Evolutionary conservation across 2,888 invertebrate species (phyloP).

Genomic region (Enoplolaimus lenunculus): DNA sequence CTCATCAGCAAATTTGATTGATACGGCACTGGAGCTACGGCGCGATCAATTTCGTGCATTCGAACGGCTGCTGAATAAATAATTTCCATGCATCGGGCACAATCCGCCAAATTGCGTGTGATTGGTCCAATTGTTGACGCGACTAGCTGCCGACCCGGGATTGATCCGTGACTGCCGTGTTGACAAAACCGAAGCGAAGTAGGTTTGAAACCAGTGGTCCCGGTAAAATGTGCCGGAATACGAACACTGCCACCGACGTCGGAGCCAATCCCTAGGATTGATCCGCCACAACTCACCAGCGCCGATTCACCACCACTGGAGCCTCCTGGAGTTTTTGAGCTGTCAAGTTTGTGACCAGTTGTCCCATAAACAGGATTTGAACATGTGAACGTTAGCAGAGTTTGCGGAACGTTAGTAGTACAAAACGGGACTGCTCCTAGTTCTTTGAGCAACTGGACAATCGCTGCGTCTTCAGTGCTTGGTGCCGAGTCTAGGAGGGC

Average conservation of each 20-base stretch:
- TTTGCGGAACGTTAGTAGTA: constrained; percentile 41
- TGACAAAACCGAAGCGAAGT: constrained; percentile 19
- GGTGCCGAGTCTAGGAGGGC: constrained; percentile 23
- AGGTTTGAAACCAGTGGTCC: constrained; percentile 33
- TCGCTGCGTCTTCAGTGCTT: constrained; percentile 26
- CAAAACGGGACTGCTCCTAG: constrained; percentile 44
- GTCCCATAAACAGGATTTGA: constrained; percentile 38
- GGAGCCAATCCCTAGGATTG: constrained; percentile 41
- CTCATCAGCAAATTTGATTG: too few species aligned
- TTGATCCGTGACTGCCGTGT: not conserved
- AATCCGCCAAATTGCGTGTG: constrained; percentile 32
- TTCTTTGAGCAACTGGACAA: constrained; percentile 26
- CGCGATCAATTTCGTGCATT: not conserved
- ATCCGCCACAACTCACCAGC: constrained; percentile 42
- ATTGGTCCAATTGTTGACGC: constrained; percentile 36
- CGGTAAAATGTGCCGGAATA: constrained; percentile 43
- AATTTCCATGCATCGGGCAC: not conserved
- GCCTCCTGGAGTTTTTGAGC: constrained; percentile 39
- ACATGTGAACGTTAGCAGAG: constrained; percentile 24
- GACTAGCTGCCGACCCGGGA: constrained; percentile 20
- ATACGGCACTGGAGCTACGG: not conserved
- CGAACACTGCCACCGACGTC: constrained; percentile 45
- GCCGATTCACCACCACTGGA: constrained; percentile 43
- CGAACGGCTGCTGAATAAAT: not conserved
- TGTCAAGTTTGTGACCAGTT: constrained; percentile 37